Evolutionary conservation across 2,888 invertebrate species (phyloP).

Genomic region (Parelbella ahira): DNA sequence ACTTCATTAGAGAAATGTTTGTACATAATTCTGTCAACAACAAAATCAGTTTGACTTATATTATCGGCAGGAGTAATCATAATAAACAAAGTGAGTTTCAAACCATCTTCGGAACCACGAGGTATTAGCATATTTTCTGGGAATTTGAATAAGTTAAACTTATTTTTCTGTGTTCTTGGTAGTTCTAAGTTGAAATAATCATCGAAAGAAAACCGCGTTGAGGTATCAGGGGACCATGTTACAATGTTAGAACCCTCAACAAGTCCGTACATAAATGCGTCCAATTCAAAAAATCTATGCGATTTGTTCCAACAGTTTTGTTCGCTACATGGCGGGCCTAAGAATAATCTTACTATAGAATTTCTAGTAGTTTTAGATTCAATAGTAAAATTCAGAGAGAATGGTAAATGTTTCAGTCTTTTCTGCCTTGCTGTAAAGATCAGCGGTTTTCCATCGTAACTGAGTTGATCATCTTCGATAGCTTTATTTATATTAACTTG

Average conservation of each 20-base stretch:
- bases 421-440: constrained; percentile 53
- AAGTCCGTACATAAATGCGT: constrained; percentile 45
- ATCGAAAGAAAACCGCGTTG: constrained; percentile 47
- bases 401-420: constrained; percentile 52
- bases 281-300: constrained; percentile 56
- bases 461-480: constrained; percentile 35
- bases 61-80: constrained; percentile 50
- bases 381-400: constrained; percentile 52
- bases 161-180: constrained; percentile 34
- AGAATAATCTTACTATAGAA: constrained; percentile 53
- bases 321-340: constrained; percentile 56
- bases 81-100: constrained; percentile 61
- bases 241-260: constrained; percentile 51
- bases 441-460: constrained; percentile 32
- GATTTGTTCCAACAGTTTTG: constrained; percentile 50
- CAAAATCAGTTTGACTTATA: constrained; percentile 32
- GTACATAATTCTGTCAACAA: constrained; percentile 39
- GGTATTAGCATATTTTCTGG: constrained; percentile 62
- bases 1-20: constrained; percentile 39
- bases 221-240: constrained; percentile 50
- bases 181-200: constrained; percentile 46
- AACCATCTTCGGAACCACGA: constrained; percentile 52
- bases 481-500: constrained; percentile 51
- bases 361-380: constrained; percentile 42
- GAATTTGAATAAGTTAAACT: constrained; percentile 56